A percentile compares a stretch with the other conserved stretches of the same genome.
Evolutionary conservation across 2,888 invertebrate genomes (phyloP).

Genomic region (Zonitis immaculata): DNA sequence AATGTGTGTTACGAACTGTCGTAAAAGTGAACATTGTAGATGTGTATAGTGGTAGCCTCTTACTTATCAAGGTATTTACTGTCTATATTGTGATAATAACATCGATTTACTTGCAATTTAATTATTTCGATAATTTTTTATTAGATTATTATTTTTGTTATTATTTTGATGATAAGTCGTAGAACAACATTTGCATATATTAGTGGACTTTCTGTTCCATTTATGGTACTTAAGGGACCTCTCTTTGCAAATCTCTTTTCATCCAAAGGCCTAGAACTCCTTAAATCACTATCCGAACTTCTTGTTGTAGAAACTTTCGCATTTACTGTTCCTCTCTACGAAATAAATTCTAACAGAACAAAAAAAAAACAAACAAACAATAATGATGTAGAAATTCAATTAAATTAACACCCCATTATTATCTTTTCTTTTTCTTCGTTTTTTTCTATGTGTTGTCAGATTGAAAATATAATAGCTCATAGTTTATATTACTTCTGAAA

Average conservation of each 20-base stretch:
- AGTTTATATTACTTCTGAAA: conserved; percentile 18
- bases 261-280: conserved; percentile 17
- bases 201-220: conserved; percentile 36
- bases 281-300: conserved; percentile 16
- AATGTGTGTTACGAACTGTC: not conserved
- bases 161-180: not conserved
- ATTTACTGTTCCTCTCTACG: too few relatives aligned
- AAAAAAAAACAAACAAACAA: not conserved
- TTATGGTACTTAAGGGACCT: conserved; percentile 37
- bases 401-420: not conserved
- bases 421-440: too few relatives aligned
- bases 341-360: too few relatives aligned
- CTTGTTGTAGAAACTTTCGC: conserved; percentile 15
- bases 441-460: too few relatives aligned
- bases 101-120: not conserved
- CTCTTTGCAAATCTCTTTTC: conserved; percentile 28
- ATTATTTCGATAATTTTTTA: not conserved
- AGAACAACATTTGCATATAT: conserved; percentile 40
- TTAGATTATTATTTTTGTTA: not conserved
- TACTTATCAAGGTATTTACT: not conserved
- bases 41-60: not conserved
- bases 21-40: not conserved
- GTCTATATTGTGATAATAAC: not conserved
- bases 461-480: too few relatives aligned
- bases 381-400: not conserved